Percentiles rank a stretch among this genome's conserved stretches.
phyloP scores from a whole-genome alignment of 2,888 invertebrate species.

The Ophion obscuratus region DNA sequence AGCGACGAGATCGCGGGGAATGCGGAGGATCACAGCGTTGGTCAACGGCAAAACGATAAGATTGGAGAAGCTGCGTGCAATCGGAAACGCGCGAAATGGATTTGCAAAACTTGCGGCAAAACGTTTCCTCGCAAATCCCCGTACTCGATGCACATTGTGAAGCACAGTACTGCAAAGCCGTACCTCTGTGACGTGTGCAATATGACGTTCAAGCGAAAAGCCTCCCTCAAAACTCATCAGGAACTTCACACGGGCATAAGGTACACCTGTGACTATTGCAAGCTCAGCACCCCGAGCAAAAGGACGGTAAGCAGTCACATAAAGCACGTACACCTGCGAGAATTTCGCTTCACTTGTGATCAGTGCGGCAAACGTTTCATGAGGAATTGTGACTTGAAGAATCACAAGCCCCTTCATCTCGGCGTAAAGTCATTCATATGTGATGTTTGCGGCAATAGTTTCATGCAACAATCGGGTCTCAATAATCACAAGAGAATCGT shows the following conservation, averaged over 20 bases:
- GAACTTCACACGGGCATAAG: slow-evolving; percentile 35
- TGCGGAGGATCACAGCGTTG: neutral
- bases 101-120: slow-evolving; percentile 48
- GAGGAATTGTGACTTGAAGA: slow-evolving; percentile 52
- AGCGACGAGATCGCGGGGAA: neutral
- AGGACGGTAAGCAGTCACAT: slow-evolving; percentile 62
- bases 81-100: neutral
- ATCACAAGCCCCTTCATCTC: slow-evolving; percentile 57
- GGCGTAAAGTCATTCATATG: slow-evolving; percentile 59
- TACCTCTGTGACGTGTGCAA: slow-evolving; percentile 73
- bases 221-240: slow-evolving; percentile 73
- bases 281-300: slow-evolving; percentile 38
- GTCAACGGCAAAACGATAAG: neutral
- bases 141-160: slow-evolving; percentile 24
- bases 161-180: slow-evolving; percentile 31
- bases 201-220: slow-evolving; percentile 73
- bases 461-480: slow-evolving; percentile 31
- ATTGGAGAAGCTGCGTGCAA: neutral
- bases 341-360: slow-evolving; percentile 50
- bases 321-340: slow-evolving; percentile 45
- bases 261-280: slow-evolving; percentile 35
- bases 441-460: slow-evolving; percentile 68
- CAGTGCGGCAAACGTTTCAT: slow-evolving; percentile 61
- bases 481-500: slow-evolving; percentile 28
- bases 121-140: slow-evolving; percentile 12